phyloP scores from a whole-genome alignment of 2,797 vertebrate species.

The Chaetophractus vellerosus region DNA sequence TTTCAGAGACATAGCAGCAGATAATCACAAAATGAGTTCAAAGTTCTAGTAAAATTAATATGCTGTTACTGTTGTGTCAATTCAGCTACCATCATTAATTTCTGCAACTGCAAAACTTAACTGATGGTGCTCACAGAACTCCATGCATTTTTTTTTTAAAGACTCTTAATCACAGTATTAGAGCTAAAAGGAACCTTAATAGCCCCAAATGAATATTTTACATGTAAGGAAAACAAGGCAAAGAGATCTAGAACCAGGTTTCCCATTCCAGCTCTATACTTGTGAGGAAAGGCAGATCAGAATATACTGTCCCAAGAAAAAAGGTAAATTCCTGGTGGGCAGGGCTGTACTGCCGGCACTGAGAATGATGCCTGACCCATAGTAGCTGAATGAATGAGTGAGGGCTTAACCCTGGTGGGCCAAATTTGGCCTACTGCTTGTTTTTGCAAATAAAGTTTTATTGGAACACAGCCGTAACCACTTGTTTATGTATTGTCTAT shows the following conservation, averaged over 20 bases:
- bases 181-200: background rate
- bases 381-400: background rate
- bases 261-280: background rate
- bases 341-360: background rate
- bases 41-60: conserved; percentile 68
- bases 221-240: background rate
- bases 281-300: background rate
- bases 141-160: background rate
- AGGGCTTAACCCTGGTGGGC: background rate
- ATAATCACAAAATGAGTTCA: conserved; percentile 68
- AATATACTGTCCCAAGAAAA: background rate
- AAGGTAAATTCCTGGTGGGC: background rate
- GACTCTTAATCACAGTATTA: background rate
- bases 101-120: conserved; percentile 26
- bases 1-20: conserved; percentile 45
- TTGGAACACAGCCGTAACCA: background rate
- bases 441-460: conserved; percentile 20
- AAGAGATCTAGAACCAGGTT: background rate
- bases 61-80: background rate
- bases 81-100: conserved; percentile 49
- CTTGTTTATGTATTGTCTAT: background rate
- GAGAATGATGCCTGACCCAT: background rate
- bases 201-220: background rate
- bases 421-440: background rate
- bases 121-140: background rate